A percentile compares a stretch with the other conserved stretches of the same genome.
These are phyloP conservation scores for Thunnus albacares DNA, from an alignment of 2,797 vertebrate species.

Conservation along the genomic window DNA sequence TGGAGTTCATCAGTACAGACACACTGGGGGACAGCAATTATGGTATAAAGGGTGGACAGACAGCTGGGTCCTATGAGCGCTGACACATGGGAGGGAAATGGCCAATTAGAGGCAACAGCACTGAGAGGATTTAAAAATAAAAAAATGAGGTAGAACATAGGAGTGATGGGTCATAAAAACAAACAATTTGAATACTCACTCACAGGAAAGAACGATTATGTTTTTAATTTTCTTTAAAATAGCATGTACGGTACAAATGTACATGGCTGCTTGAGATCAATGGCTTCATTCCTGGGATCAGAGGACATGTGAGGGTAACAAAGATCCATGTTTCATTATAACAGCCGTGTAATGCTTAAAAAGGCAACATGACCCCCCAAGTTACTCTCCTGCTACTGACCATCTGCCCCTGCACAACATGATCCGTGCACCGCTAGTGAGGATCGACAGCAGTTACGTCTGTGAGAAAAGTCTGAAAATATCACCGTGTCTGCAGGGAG, in stretches of 20 bases:
- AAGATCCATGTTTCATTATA: background rate
- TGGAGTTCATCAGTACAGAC: background rate
- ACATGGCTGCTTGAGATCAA: background rate
- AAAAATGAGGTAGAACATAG: background rate
- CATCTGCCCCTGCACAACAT: slow-evolving; percentile 30
- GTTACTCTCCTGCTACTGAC: slow-evolving; percentile 5
- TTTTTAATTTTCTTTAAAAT: too few relatives aligned
- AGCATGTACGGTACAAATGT: background rate
- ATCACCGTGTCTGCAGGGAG: background rate
- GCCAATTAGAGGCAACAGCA: slow-evolving; percentile 11
- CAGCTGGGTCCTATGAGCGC: background rate
- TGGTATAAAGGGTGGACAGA: background rate
- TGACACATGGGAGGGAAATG: slow-evolving; percentile 17
- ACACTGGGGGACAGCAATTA: slow-evolving; percentile 11
- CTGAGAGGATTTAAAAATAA: background rate
- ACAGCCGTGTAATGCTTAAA: slow-evolving; percentile 5
- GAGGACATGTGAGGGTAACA: background rate
- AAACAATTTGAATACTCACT: background rate
- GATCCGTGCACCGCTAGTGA: background rate
- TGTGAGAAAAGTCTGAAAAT: slow-evolving; percentile 1
- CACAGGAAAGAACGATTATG: background rate
- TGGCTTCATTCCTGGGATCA: background rate
- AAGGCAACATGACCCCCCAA: background rate
- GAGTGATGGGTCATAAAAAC: background rate
- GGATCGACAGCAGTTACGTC: background rate